phyloP scores from a whole-genome alignment of 2,888 invertebrate genomes.

The Drosophila conformis region DNA sequence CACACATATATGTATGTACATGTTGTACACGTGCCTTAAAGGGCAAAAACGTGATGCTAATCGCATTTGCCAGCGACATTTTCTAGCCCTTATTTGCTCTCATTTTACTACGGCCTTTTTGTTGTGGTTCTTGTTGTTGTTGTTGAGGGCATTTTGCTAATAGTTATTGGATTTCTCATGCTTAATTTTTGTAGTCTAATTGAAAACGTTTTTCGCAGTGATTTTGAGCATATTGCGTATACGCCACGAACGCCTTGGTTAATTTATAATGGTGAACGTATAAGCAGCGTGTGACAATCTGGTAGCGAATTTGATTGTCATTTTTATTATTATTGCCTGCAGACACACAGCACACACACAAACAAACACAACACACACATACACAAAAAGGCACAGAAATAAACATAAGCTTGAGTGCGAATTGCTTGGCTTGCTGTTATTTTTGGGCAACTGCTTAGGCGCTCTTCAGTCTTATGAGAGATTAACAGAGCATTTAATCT shows the following conservation, averaged over 20 bases:
- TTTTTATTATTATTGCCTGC: constrained; percentile 50
- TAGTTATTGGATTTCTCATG: constrained; percentile 27
- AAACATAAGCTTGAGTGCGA: constrained; percentile 23
- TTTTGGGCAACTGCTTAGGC: constrained; percentile 49
- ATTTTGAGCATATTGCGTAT: constrained; percentile 35
- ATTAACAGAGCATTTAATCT: constrained; percentile 77
- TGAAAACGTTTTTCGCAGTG: constrained; percentile 36
- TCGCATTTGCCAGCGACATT: constrained; percentile 65
- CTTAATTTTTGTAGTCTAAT: constrained; percentile 47
- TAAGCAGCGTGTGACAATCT: constrained; percentile 54
- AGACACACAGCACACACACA: constrained; percentile 25
- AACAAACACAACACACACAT: constrained; percentile 5
- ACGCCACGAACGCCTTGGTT: constrained; percentile 9
- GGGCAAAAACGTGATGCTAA: constrained; percentile 57
- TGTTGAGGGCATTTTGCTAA: constrained; percentile 10
- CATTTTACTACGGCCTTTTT: constrained; percentile 18
- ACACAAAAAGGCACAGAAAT: constrained; percentile 8
- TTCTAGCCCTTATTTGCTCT: constrained; percentile 19
- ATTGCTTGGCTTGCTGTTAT: constrained; percentile 49
- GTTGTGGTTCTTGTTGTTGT: background rate
- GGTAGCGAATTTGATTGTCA: constrained; percentile 54
- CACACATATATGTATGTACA: constrained; percentile 9
- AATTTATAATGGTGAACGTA: constrained; percentile 30
- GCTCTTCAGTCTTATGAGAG: constrained; percentile 53
- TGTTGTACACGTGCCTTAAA: constrained; percentile 53